A percentile compares a stretch with the other conserved stretches of the same genome.
phyloP scores from a whole-genome alignment of 2,113 vertebrate genomes.

The Dolichallabes microphthalmus region DNA sequence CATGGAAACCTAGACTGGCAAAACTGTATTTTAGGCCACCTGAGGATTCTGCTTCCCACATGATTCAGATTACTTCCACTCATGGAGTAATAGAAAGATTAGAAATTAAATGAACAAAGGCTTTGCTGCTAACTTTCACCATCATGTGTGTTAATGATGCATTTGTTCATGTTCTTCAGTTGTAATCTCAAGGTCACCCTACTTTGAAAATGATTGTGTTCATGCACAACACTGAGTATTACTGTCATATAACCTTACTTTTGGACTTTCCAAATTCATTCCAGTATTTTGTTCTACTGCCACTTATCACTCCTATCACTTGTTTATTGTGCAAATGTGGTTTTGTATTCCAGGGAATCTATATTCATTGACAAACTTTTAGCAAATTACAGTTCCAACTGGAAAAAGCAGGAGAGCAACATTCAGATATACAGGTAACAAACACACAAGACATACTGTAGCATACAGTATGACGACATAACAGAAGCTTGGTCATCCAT shows the following conservation, averaged over 20 bases:
- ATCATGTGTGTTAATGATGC: too few species aligned
- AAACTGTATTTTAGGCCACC: too few species aligned
- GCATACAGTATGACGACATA: neutral
- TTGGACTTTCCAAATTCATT: neutral
- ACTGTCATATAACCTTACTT: neutral
- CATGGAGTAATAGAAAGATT: too few species aligned
- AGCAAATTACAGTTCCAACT: conserved; percentile 54
- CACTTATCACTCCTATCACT: neutral
- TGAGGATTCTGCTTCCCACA: too few species aligned
- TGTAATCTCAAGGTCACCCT: too few species aligned
- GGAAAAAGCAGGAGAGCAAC: conserved; percentile 64
- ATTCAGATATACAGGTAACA: conserved; percentile 65
- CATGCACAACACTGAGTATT: neutral
- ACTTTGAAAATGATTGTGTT: too few species aligned
- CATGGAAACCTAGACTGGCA: too few species aligned
- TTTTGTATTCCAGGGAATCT: conserved; percentile 48
- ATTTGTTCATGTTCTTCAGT: too few species aligned
- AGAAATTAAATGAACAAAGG: too few species aligned
- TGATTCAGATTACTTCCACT: too few species aligned
- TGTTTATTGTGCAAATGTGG: neutral
- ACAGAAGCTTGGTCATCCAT: too few species aligned
- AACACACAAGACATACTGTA: neutral
- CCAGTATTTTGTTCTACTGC: neutral
- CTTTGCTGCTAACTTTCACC: too few species aligned
- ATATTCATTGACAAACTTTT: conserved; percentile 51